phyloP scores from a whole-genome alignment of 2,888 invertebrate genomes.

The Gymnosoma rotundatum region DNA sequence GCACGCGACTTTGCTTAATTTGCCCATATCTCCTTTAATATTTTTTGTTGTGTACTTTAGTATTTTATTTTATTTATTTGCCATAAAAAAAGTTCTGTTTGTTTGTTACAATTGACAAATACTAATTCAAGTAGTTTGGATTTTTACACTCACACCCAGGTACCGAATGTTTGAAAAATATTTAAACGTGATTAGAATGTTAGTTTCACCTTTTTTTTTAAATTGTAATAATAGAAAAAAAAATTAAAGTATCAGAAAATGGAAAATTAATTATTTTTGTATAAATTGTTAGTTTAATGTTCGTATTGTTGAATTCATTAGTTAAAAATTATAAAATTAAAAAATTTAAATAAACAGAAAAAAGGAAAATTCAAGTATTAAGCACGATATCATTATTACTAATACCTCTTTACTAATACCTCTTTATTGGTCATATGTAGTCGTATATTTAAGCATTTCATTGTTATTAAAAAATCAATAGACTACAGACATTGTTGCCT shows the following conservation, averaged over 20 bases:
- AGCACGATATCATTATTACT: conserved; percentile 1
- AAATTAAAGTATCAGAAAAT: too few species aligned
- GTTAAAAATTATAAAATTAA: neutral
- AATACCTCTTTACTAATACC: neutral
- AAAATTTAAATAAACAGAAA: neutral
- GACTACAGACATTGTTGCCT: conserved; percentile 22
- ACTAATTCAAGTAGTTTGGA: conserved; percentile 1
- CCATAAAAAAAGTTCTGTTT: conserved; percentile 19
- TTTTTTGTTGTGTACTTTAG: too few species aligned
- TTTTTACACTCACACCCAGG: neutral
- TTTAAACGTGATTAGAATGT: conserved; percentile 41
- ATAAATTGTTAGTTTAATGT: neutral
- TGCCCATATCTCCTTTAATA: conserved; percentile 31
- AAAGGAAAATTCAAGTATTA: neutral
- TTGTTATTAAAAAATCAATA: conserved; percentile 32
- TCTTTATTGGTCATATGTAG: neutral
- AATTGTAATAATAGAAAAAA: neutral
- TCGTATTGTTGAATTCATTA: conserved; percentile 1
- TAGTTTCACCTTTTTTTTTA: conserved; percentile 12
- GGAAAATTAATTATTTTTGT: too few species aligned
- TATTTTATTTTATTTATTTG: conserved; percentile 3
- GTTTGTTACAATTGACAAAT: conserved; percentile 7
- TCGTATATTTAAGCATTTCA: neutral
- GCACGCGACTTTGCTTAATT: conserved; percentile 58
- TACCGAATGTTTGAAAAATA: conserved; percentile 1